phyloP scores from a whole-genome alignment of 2,113 vertebrate genomes.

The Dicaeum eximium region DNA sequence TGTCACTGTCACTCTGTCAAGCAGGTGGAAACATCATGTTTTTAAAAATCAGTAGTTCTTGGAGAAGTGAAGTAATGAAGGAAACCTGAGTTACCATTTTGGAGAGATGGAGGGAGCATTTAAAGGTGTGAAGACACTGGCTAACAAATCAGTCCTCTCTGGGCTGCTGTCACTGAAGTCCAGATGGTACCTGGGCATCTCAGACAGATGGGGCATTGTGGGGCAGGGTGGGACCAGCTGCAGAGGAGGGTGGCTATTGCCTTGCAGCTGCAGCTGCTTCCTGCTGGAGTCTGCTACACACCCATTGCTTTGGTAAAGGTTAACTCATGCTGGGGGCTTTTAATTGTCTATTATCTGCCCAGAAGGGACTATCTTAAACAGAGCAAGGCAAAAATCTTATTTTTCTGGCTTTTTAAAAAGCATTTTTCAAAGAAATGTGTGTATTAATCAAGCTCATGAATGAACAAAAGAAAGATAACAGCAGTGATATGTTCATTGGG shows the following conservation, averaged over 20 bases:
- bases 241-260: neutral
- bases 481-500: neutral
- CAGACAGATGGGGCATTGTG: neutral
- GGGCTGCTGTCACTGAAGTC: neutral
- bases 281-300: neutral
- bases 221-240: neutral
- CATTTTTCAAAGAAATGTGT: neutral
- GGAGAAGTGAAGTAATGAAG: neutral
- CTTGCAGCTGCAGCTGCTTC: neutral
- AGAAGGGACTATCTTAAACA: neutral
- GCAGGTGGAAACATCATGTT: neutral
- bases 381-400: neutral
- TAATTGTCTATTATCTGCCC: conserved; percentile 9
- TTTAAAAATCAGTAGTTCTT: neutral
- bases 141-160: neutral
- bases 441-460: neutral
- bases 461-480: neutral
- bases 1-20: neutral
- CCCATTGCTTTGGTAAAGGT: neutral
- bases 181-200: neutral
- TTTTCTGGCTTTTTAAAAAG: neutral
- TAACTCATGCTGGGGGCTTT: neutral
- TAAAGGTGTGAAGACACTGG: neutral
- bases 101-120: neutral
- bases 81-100: neutral